Percentiles rank a stretch among this genome's conserved stretches.
Conservation (phyloP, 2,888 invertebrate species). For the Caenorhabditis wallacei region DNA sequence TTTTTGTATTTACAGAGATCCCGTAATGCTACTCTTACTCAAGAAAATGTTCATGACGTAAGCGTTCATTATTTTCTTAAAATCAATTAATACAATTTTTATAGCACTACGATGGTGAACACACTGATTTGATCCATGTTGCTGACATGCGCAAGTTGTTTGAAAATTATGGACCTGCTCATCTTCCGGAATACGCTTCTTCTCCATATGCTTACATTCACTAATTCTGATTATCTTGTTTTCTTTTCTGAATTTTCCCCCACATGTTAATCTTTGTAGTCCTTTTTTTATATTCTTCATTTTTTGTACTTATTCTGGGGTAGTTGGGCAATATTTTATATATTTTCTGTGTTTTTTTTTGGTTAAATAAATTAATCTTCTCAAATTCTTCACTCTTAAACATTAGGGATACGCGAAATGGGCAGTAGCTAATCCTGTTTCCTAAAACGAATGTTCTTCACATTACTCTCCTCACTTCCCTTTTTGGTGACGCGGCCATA, state of each 20-base stretch:
- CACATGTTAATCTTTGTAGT: conserved; percentile 16
- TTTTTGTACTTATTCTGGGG: conserved; percentile 45
- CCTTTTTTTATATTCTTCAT: conserved; percentile 9
- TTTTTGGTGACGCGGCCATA: conserved; percentile 1
- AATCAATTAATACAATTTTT: not conserved
- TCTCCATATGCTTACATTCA: conserved; percentile 62
- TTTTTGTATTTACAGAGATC: conserved; percentile 46
- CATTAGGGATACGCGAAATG: not conserved
- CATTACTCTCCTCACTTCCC: not conserved
- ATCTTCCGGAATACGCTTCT: conserved; percentile 67
- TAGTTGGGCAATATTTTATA: conserved; percentile 46
- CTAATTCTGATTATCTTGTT: conserved; percentile 51
- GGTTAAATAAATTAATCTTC: conserved; percentile 33
- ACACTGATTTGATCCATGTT: conserved; percentile 48
- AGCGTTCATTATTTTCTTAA: not conserved
- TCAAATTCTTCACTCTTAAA: not conserved
- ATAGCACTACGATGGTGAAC: conserved; percentile 35
- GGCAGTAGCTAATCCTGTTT: not conserved
- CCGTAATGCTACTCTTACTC: conserved; percentile 59
- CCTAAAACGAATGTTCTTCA: not conserved
- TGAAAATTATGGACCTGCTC: conserved; percentile 55
- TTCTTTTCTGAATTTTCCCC: not conserved
- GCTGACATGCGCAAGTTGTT: conserved; percentile 56
- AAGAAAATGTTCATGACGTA: conserved; percentile 56
- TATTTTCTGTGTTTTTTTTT: conserved; percentile 1